Conservation (phyloP, 1,140 invertebrate genomes). For the Plutomurus gul region DNA sequence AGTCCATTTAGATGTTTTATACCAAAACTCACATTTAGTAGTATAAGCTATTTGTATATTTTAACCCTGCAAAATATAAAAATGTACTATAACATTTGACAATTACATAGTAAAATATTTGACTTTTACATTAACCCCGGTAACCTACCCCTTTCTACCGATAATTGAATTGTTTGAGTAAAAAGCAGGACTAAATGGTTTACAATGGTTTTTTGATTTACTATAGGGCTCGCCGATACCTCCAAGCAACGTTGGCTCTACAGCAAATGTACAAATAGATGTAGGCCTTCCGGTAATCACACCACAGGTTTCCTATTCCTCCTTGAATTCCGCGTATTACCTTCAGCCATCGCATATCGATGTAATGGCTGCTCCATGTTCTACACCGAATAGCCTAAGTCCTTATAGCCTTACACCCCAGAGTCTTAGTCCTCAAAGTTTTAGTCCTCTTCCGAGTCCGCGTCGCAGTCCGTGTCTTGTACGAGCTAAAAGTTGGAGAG, state of each 20-base stretch:
- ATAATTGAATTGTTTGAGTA: too few species aligned
- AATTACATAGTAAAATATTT: too few species aligned
- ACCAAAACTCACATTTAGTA: too few species aligned
- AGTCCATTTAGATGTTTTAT: not conserved
- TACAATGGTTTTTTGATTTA: not conserved
- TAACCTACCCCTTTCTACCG: too few species aligned
- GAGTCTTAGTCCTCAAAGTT: conserved; percentile 46
- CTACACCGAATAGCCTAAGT: conserved; percentile 46
- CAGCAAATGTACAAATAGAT: conserved; percentile 32
- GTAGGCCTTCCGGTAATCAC: conserved; percentile 22
- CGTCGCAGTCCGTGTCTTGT: conserved; percentile 49
- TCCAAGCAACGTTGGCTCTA: conserved; percentile 36
- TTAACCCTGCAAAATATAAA: too few species aligned
- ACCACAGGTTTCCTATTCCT: conserved; percentile 50
- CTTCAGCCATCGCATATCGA: conserved; percentile 44
- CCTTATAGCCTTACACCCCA: conserved; percentile 46
- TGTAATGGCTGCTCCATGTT: not conserved
- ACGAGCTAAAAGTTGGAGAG: conserved; percentile 51
- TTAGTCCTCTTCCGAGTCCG: conserved; percentile 49
- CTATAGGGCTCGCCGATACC: conserved; percentile 49
- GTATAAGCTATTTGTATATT: too few species aligned
- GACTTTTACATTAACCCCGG: too few species aligned
- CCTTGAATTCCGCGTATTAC: conserved; percentile 46
- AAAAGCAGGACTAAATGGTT: not conserved
- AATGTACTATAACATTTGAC: too few species aligned